Evolutionary conservation across 2,888 invertebrate genomes (phyloP), one percentile per base, ranked within the genome.

Genomic region (Orthosia cruda): DNA sequence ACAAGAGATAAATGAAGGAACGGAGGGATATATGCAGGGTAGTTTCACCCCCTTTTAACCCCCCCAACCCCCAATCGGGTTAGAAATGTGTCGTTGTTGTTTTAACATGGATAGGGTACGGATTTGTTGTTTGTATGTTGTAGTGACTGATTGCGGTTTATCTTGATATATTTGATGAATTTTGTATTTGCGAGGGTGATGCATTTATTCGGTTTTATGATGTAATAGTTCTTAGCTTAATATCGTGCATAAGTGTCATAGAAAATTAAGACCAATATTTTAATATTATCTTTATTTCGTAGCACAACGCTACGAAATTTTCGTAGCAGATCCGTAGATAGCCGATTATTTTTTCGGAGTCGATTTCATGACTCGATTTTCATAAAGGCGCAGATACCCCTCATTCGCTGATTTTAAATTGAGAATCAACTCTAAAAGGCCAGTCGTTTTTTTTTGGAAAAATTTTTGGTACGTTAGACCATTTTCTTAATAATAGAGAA

Each of bases 1-100:
- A 87, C 87, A 90, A 92, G 89, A 92, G 93, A 94, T 92, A 93
- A 91, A 94, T 93, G 92, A 86, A 84, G 92, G 91, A 71, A 69
- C 71, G 62, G 85, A 76, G 85, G 81, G 84, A 82, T 82, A 61
- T 82, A 82, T 82, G 71, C 89, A 87, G 82, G 86, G 89, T 89
- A 88, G 87, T 84, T 80, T 87, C 84, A 84, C 87, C 74, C 70
- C 81, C 86, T 86, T 74, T 79, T 87, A 81, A 83, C 87, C 67
- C 75, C 75, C 64, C 18, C 61, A 15, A 61, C 40, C 59, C 68
- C 64, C 65, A 69, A 90, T 89, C 86, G 91, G 91, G 83, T 88
- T 86, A 78, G 80, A 89, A 89, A 89, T 88, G 88, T 89, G 90
- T 87, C 89, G 83, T 87, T 87, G 85, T 87, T 87, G 87, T 87